Base-by-base conservation (phyloP, 2,888 invertebrate species). In the Arrhopalites spinosus region DNA sequence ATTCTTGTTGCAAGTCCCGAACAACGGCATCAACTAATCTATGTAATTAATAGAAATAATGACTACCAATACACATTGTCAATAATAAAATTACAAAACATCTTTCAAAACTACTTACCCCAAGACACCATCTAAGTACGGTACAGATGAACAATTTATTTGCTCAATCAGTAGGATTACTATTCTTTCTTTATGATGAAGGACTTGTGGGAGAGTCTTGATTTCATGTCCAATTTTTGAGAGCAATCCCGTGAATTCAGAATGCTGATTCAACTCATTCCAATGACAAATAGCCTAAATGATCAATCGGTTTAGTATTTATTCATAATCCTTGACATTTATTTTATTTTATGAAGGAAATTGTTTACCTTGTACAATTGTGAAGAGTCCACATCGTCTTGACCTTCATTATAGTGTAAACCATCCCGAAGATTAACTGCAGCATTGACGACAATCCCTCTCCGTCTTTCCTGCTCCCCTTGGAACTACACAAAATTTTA, bases 1-100 rank as follows among this genome's bases (percentile, higher is more conserved):
- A 96, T 77, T 97, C 95, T 83, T 91, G 90, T 80, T 93, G 91
- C 25, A 98, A 87, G 86, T 98, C 98, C 85, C 92, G 91, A 7
- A 94, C 93, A 71, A 95, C 85, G 13, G 95, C 93, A 36, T 94
- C 92, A 0, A 94, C 87, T 78, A 96, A 88, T 84, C 94, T 95
- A 84, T 73, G 87, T 86, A 75, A 81, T 81, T 80, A 84, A 80
- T 79, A 20, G 23, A 23, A 36, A 69, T 29, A 29, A 30, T 64
- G 20, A 66, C 30, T 15, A 69, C 23, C 53, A 68, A 25, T 13
- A 36, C 43, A 13, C 20, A 25, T 61, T 15, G 20, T 13, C 25
- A n/a, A 27, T 61, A 25, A 7, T 61, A 27, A 23, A 25, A 23
- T 2, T 15, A 56, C 56, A 56, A 56, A 13, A 59, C 59, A 23